Percentiles rank a stretch among this genome's conserved stretches.
Conservation (phyloP, 2,797 vertebrate genomes). For the Podargus strigoides region DNA sequence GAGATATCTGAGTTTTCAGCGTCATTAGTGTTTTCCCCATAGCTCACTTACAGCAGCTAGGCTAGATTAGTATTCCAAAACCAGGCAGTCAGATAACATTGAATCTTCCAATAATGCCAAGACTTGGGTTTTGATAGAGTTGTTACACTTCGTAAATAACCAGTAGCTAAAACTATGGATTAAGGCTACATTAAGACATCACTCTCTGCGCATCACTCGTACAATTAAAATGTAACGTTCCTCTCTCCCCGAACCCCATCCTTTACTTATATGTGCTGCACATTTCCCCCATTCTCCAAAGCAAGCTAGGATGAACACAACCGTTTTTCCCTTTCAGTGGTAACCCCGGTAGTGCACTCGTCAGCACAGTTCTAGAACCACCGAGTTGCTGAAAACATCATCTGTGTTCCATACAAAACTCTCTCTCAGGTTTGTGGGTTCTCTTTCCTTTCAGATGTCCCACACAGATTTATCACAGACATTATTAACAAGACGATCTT, state of each 20-base stretch:
- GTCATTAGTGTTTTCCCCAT: not conserved
- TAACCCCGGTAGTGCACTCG: not conserved
- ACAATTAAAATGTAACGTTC: not conserved
- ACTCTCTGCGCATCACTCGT: not conserved
- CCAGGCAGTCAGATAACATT: not conserved
- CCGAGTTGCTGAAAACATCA: not conserved
- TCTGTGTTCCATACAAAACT: not conserved
- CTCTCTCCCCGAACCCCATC: not conserved
- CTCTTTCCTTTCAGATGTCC: not conserved
- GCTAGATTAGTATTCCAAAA: not conserved
- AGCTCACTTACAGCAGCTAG: not conserved
- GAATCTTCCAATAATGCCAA: not conserved
- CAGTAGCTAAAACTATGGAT: not conserved
- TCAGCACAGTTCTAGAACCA: constrained; percentile 31
- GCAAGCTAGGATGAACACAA: not conserved
- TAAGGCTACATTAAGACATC: not conserved
- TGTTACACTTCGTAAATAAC: not conserved
- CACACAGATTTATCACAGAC: not conserved
- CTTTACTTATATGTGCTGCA: not conserved
- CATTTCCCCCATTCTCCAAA: not conserved
- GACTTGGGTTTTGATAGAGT: not conserved
- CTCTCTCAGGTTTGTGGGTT: not conserved
- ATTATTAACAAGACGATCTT: not conserved
- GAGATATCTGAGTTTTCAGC: not conserved
- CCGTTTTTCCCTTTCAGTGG: not conserved